These are phyloP conservation scores for Melanotaenia duboulayi DNA, from an alignment of 2,113 vertebrate species.

Conservation along the genomic window DNA sequence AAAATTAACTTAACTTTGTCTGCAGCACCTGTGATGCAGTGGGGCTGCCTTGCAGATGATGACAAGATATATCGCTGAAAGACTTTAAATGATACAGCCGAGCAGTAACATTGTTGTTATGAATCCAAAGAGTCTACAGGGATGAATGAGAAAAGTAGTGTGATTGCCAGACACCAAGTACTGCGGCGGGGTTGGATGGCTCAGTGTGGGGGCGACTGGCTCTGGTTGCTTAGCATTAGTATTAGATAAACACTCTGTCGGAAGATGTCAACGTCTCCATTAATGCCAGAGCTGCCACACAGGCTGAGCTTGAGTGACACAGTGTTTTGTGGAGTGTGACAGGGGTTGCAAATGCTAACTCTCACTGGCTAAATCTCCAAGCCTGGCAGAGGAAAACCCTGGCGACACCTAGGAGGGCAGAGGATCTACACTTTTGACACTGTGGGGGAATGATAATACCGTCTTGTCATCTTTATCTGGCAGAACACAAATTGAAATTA, in stretches of 20 bases:
- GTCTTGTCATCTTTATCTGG: slow-evolving; percentile 45
- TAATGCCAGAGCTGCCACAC: slow-evolving; percentile 81
- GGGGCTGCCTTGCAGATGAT: slow-evolving; percentile 41
- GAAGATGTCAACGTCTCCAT: slow-evolving; percentile 83
- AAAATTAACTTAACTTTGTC: slow-evolving; percentile 66
- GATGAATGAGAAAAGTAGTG: slow-evolving; percentile 68
- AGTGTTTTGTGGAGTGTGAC: slow-evolving; percentile 81
- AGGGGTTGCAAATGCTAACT: slow-evolving; percentile 81
- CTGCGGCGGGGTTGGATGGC: slow-evolving; percentile 65
- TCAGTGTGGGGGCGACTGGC: slow-evolving; percentile 68
- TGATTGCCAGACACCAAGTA: slow-evolving; percentile 63
- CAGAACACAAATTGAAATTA: background rate
- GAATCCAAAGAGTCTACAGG: slow-evolving; percentile 65
- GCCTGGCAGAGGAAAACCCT: slow-evolving; percentile 60
- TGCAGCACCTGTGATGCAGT: slow-evolving; percentile 67
- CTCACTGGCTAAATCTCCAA: slow-evolving; percentile 72
- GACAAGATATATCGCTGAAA: slow-evolving; percentile 30
- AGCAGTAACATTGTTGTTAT: slow-evolving; percentile 62
- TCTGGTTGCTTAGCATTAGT: slow-evolving; percentile 79
- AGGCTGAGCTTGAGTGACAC: slow-evolving; percentile 79
- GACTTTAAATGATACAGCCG: slow-evolving; percentile 53
- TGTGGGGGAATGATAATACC: slow-evolving; percentile 51
- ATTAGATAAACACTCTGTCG: slow-evolving; percentile 83
- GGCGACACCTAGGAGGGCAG: slow-evolving; percentile 67
- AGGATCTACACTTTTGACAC: slow-evolving; percentile 60